These are phyloP conservation scores for Aporrectodea caliginosa DNA, from an alignment of 1,140 invertebrate genomes.

Conservation along the genomic window DNA sequence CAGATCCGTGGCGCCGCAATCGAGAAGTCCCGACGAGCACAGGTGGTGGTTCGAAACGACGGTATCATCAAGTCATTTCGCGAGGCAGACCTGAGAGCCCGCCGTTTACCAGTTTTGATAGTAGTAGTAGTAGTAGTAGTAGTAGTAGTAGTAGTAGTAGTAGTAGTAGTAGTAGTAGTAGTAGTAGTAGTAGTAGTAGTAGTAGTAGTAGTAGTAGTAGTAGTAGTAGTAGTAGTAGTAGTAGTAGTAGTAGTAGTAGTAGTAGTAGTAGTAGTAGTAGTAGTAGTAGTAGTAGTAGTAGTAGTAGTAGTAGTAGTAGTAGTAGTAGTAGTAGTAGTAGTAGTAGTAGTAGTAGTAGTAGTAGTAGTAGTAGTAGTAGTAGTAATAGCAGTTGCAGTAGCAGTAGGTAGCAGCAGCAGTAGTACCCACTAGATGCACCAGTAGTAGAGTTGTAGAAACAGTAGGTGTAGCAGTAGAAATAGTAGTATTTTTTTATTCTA, in stretches of 20 bases:
- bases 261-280: constrained; percentile 11
- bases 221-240: constrained; percentile 10
- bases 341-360: constrained; percentile 11
- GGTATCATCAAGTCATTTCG: too few species aligned
- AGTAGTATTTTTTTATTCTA: neutral
- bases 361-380: constrained; percentile 10
- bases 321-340: constrained; percentile 11
- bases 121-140: constrained; percentile 11
- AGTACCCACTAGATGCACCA: neutral
- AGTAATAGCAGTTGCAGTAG: too few species aligned
- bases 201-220: constrained; percentile 10
- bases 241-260: constrained; percentile 10
- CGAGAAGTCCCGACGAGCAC: too few species aligned
- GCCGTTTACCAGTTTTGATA: neutral
- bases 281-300: constrained; percentile 11
- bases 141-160: constrained; percentile 11
- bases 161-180: constrained; percentile 11
- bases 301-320: constrained; percentile 11
- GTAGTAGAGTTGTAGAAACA: constrained; percentile 6
- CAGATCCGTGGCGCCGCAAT: too few species aligned
- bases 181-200: constrained; percentile 10
- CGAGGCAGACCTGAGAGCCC: too few species aligned
- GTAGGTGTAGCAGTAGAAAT: constrained; percentile 2
- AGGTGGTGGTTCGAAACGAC: too few species aligned
- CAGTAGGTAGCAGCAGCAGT: too few species aligned